Evolutionary conservation across 1,140 invertebrate species (phyloP).

Genomic region (Macrosteles quadrilineatus): DNA sequence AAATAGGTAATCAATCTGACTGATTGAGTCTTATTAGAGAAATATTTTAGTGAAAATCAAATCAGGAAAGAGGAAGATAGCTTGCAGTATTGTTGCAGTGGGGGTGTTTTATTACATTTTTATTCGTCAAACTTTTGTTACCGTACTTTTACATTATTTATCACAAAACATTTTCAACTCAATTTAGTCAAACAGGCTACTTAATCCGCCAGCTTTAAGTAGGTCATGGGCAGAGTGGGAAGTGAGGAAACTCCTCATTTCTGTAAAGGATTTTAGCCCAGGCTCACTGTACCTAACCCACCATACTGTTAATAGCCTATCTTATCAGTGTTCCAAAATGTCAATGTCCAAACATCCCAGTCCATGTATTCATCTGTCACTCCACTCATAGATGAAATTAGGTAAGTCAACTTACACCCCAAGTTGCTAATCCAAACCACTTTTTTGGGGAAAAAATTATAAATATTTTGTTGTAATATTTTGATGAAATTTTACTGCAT

Average conservation of each 20-base stretch:
- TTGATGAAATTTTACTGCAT: neutral
- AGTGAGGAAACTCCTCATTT: neutral
- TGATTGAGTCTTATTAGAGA: too few species aligned
- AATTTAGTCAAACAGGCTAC: too few species aligned
- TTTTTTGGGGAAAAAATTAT: neutral
- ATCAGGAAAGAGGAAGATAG: too few species aligned
- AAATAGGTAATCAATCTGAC: too few species aligned
- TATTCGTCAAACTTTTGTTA: too few species aligned
- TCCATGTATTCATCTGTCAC: conserved; percentile 1
- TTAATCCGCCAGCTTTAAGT: too few species aligned
- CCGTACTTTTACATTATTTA: too few species aligned
- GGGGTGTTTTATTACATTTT: too few species aligned
- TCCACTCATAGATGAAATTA: neutral
- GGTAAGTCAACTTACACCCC: neutral
- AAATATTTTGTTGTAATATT: neutral
- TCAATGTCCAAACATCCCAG: conserved; percentile 6
- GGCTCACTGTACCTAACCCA: neutral
- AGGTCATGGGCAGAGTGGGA: too few species aligned
- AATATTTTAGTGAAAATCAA: too few species aligned
- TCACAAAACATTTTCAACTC: too few species aligned
- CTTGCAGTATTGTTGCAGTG: too few species aligned
- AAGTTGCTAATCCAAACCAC: neutral
- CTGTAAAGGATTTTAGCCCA: neutral
- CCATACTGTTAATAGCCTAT: conserved; percentile 1
- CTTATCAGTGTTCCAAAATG: neutral